phyloP scores from a whole-genome alignment of 2,797 vertebrate genomes.

The Gallinago nigripennis region DNA sequence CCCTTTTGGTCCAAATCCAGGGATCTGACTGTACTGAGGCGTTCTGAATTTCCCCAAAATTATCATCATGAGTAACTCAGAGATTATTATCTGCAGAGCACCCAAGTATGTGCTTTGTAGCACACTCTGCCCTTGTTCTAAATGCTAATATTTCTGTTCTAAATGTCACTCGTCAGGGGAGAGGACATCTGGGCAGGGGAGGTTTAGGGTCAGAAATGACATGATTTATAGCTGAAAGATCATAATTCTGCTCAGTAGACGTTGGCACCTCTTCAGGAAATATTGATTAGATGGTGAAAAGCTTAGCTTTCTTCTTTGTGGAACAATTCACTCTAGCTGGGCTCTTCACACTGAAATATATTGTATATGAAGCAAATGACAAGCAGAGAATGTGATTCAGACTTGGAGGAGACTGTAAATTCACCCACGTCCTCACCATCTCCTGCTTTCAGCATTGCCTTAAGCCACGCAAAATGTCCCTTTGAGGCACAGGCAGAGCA shows the following conservation, averaged over 20 bases:
- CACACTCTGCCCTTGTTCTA: background rate
- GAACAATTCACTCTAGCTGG: background rate
- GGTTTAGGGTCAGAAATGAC: background rate
- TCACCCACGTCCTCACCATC: background rate
- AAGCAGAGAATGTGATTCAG: background rate
- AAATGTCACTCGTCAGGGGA: background rate
- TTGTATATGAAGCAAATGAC: background rate
- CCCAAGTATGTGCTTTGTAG: background rate
- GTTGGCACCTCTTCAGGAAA: background rate
- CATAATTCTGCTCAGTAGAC: background rate
- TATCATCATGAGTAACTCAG: background rate
- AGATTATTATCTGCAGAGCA: background rate
- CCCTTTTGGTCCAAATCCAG: background rate
- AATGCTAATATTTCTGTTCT: background rate
- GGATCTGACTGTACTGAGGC: background rate
- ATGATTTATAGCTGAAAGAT: conserved; percentile 1
- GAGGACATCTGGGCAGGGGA: background rate
- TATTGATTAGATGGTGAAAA: conserved; percentile 19
- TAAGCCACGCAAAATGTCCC: background rate
- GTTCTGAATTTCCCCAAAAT: background rate
- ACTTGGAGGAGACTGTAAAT: background rate
- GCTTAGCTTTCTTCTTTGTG: background rate
- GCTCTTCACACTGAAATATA: background rate
- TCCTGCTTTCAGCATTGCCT: background rate
- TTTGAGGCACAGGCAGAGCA: background rate